Evolutionary conservation across 2,797 vertebrate species (phyloP).

Genomic region (Takifugu rubripes): DNA sequence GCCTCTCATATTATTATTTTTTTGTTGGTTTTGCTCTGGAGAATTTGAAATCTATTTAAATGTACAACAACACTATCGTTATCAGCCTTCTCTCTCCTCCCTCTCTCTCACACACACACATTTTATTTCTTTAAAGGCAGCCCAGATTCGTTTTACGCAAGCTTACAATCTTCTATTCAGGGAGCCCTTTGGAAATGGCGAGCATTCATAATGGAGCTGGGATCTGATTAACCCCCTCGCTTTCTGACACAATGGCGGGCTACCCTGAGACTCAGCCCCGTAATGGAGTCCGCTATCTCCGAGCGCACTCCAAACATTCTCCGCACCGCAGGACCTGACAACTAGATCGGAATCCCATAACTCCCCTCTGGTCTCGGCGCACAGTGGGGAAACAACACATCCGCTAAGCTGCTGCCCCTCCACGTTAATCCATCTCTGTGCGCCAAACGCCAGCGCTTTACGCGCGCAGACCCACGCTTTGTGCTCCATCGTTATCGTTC

Average conservation of each 20-base stretch:
- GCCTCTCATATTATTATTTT: slow-evolving; percentile 58
- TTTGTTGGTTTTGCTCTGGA: slow-evolving; percentile 57
- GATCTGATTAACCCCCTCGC: slow-evolving; percentile 77
- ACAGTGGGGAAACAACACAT: slow-evolving; percentile 72
- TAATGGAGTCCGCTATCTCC: slow-evolving; percentile 74
- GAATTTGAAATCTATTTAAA: slow-evolving; percentile 55
- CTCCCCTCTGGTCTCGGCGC: slow-evolving; percentile 65
- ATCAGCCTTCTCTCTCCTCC: slow-evolving; percentile 55
- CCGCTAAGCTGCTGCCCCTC: slow-evolving; percentile 69
- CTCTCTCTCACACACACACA: too few species aligned
- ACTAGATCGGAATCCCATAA: slow-evolving; percentile 75
- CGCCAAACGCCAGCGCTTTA: slow-evolving; percentile 42
- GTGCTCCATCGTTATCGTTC: slow-evolving; percentile 42
- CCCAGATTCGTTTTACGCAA: slow-evolving; percentile 61
- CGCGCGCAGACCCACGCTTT: slow-evolving; percentile 8
- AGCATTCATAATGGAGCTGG: slow-evolving; percentile 68
- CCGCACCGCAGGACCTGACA: slow-evolving; percentile 65
- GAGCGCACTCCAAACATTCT: slow-evolving; percentile 70
- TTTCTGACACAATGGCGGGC: slow-evolving; percentile 65
- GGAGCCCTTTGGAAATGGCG: slow-evolving; percentile 71
- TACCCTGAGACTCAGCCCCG: slow-evolving; percentile 70
- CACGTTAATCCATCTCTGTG: slow-evolving; percentile 70
- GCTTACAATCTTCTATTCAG: slow-evolving; percentile 74
- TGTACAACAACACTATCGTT: slow-evolving; percentile 61
- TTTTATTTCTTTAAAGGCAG: slow-evolving; percentile 11